phyloP scores from a whole-genome alignment of 2,113 vertebrate genomes.

The Chionis minor region DNA sequence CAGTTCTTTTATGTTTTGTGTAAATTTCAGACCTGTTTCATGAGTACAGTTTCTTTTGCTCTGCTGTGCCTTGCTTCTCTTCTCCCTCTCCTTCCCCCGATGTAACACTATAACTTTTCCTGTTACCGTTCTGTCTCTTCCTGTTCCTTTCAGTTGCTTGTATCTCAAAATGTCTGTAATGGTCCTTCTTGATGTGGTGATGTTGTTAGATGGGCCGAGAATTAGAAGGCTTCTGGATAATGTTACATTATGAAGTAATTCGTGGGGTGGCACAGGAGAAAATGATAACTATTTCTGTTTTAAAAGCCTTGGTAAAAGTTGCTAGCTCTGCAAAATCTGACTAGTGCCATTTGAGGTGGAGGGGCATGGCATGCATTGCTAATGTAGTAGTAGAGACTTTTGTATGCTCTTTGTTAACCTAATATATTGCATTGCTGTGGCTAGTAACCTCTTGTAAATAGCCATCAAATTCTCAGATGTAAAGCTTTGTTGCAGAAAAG shows the following conservation, averaged over 20 bases:
- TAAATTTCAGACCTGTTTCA: neutral
- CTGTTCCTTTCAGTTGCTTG: neutral
- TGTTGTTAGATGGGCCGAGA: neutral
- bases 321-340: neutral
- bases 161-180: neutral
- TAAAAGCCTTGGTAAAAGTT: neutral
- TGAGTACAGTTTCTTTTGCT: neutral
- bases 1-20: neutral
- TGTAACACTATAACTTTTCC: neutral
- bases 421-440: neutral
- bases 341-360: neutral
- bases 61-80: neutral
- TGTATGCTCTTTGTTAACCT: neutral
- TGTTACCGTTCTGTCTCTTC: neutral
- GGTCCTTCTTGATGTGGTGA: fast-evolving
- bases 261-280: fast-evolving
- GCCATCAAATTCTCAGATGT: neutral
- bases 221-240: neutral
- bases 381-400: neutral
- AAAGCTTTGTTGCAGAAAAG: neutral
- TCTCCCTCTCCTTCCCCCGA: neutral
- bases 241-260: neutral
- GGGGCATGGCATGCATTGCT: neutral
- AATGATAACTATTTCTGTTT: neutral
- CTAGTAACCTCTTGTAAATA: neutral